These are phyloP conservation scores for Trogon surrucura DNA, from an alignment of 2,113 vertebrate species.

Conservation along the genomic window DNA sequence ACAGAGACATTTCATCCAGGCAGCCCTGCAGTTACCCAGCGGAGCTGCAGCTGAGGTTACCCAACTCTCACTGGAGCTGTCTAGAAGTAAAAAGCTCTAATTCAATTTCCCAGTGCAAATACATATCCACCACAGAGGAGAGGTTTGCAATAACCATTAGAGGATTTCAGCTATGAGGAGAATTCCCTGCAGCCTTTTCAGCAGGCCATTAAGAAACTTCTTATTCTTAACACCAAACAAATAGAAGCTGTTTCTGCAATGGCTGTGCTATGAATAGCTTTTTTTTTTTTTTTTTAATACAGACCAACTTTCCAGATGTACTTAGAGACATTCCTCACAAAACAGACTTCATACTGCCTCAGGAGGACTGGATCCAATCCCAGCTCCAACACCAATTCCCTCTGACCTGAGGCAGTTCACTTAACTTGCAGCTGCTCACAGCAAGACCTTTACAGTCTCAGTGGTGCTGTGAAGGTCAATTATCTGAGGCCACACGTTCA, in stretches of 20 bases:
- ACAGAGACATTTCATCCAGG: not conserved
- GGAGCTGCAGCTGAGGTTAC: not conserved
- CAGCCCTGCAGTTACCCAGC: not conserved
- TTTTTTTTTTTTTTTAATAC: not conserved
- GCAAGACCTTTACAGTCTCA: not conserved
- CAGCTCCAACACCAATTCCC: not conserved
- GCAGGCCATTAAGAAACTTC: not conserved
- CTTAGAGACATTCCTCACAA: not conserved
- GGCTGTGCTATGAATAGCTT: not conserved
- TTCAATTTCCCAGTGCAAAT: not conserved
- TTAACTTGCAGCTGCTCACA: not conserved
- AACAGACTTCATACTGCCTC: not conserved
- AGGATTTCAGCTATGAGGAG: not conserved
- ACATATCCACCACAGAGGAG: not conserved
- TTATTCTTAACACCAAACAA: not conserved
- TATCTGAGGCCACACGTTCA: not conserved
- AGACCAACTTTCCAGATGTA: slow-evolving; percentile 9
- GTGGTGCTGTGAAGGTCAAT: not conserved
- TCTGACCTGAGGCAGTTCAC: not conserved
- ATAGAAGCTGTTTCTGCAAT: not conserved
- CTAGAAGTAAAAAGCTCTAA: not conserved
- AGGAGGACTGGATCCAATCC: not conserved
- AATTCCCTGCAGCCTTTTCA: not conserved
- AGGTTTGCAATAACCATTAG: not conserved
- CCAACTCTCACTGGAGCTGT: not conserved